Evolutionary conservation across 92 coral and sea anemone genomes (phyloP).

Genomic region (Isaurus tuberculatus): DNA sequence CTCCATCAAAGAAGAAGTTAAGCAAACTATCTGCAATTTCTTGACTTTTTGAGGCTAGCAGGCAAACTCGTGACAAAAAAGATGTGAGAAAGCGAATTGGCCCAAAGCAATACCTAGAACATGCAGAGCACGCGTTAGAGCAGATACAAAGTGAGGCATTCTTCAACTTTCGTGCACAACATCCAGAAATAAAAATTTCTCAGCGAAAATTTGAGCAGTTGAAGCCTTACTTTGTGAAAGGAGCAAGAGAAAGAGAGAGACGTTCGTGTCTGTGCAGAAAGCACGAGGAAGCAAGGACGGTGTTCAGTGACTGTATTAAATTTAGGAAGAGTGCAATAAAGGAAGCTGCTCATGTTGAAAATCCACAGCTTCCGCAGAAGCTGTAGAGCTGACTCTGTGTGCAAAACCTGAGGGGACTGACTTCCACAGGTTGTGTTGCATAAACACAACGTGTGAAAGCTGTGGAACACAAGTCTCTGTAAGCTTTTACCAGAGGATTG

Average conservation of each 20-base stretch:
- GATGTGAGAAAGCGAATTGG: conserved; percentile 52
- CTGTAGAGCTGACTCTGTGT: conserved; percentile 53
- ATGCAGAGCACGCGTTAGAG: conserved; percentile 48
- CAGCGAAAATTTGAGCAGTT: conserved; percentile 58
- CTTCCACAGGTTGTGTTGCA: conserved; percentile 45
- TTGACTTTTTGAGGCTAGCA: conserved; percentile 47
- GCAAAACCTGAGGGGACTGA: conserved; percentile 66
- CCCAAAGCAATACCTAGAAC: conserved; percentile 50
- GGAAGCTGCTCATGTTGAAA: conserved; percentile 14
- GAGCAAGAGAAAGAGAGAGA: conserved; percentile 55
- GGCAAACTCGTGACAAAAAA: conserved; percentile 57
- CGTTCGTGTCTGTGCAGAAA: conserved; percentile 55
- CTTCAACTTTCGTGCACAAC: conserved; percentile 35
- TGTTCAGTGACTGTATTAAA: conserved; percentile 52
- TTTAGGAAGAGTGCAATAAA: conserved; percentile 46
- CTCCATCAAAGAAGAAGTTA: conserved; percentile 36
- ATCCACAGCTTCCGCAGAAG: background rate
- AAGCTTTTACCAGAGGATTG: conserved; percentile 48
- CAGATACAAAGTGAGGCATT: conserved; percentile 39
- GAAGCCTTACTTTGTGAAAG: conserved; percentile 61
- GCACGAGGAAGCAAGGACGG: conserved; percentile 53
- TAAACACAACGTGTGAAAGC: conserved; percentile 42
- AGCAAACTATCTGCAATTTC: conserved; percentile 17
- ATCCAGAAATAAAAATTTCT: conserved; percentile 50
- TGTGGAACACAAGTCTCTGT: conserved; percentile 51